Evolutionary conservation across 1,140 invertebrate species (phyloP).

Genomic region (Drosophila triauraria): DNA sequence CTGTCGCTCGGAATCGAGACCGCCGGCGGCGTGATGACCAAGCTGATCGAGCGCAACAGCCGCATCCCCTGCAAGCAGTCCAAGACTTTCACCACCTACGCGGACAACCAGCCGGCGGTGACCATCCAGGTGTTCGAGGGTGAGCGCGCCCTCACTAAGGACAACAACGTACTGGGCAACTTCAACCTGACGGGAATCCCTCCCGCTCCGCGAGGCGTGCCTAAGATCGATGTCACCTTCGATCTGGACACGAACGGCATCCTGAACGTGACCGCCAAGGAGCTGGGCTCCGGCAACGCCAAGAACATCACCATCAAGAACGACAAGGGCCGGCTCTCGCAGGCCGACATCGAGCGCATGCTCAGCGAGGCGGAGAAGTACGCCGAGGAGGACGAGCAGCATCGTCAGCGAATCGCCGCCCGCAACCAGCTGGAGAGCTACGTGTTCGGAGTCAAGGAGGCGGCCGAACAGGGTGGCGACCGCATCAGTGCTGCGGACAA

Average conservation of each 20-base stretch:
- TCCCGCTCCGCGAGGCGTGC: slow-evolving; percentile 92
- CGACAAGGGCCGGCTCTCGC: slow-evolving; percentile 92
- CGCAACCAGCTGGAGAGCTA: slow-evolving; percentile 90
- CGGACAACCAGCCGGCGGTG: slow-evolving; percentile 90
- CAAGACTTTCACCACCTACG: slow-evolving; percentile 88
- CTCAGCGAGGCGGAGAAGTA: slow-evolving; percentile 88
- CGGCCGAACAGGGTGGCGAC: slow-evolving; percentile 85
- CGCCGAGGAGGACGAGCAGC: slow-evolving; percentile 89
- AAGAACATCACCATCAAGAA: slow-evolving; percentile 94
- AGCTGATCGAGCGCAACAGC: slow-evolving; percentile 88
- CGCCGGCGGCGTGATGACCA: slow-evolving; percentile 88
- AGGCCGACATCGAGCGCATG: slow-evolving; percentile 93
- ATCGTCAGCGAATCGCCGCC: slow-evolving; percentile 88
- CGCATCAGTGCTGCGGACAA: slow-evolving; percentile 67
- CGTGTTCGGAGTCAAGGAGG: slow-evolving; percentile 89
- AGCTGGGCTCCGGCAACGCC: slow-evolving; percentile 86
- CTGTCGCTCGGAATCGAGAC: slow-evolving; percentile 88
- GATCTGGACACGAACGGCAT: slow-evolving; percentile 88
- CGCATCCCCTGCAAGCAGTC: slow-evolving; percentile 88
- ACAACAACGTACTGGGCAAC: slow-evolving; percentile 91
- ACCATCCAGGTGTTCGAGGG: slow-evolving; percentile 89
- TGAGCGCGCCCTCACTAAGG: slow-evolving; percentile 89
- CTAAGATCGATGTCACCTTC: slow-evolving; percentile 90
- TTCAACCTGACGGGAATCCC: slow-evolving; percentile 93
- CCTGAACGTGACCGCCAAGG: slow-evolving; percentile 87